Base-by-base conservation (phyloP, 1,140 invertebrate genomes). In the Globodera ellingtonae region DNA sequence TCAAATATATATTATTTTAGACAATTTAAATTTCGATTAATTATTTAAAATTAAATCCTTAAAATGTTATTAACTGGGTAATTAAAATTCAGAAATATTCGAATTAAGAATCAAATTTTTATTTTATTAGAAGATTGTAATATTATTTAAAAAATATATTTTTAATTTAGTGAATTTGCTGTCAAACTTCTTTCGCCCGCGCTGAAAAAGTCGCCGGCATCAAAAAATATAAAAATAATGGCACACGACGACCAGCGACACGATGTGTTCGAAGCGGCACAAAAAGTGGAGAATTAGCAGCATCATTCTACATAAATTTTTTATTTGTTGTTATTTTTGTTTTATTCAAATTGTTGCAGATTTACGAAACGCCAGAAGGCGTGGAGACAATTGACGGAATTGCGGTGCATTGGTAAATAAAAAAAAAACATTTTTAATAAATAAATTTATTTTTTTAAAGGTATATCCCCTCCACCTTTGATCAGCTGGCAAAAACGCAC, bases 211-310 rank as follows among this genome's bases (percentile, higher is more conserved):
- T 82, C 79, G 18, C 24, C 73, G 13, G 70, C 73, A n/a, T 75
- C 84, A 48, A 73, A 80, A 35, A 65, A 83, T 21, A 9, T 83
- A 48, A 88, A 86, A 46, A 83, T 88, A 21, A 89, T 88, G 87
- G 82, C 78, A 21, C 70, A 88, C 52, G 87, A 88, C 72, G 87
- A 88, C 78, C 80, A 88, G 56, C 79, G 86, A 80, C 86, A 92
- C 44, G 83, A 91, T 9, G 84, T 94, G 18, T 92, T 93, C 0
- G 90, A 90, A 84, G 94, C 92, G 92, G 91, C 92, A 9, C 89
- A 93, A 73, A 72, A 70, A n/a, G 86, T 87, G 75, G 35, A 18
- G 1, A 15, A 7, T 50, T 50, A 50, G 10, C 50, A 50, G 10
- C 4, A 8, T 50, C 7, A 50, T 50, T 50, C 13, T 59, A n/a